Evolutionary conservation across 2,113 vertebrate genomes (phyloP).

Genomic region (human): DNA sequence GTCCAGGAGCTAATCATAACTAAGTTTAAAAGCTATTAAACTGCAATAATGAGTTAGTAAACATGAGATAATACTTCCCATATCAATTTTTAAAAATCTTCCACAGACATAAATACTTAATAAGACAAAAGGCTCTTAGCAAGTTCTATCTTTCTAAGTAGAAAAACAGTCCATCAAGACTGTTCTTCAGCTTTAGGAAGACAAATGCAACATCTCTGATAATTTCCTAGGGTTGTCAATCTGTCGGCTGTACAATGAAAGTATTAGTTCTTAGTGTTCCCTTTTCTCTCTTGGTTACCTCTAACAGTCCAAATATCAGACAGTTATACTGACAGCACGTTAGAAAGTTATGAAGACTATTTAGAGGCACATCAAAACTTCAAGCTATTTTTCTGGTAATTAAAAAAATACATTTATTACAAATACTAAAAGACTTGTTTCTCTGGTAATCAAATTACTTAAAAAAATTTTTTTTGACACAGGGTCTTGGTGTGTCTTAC

Average conservation of each 20-base stretch:
- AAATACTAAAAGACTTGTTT: not conserved
- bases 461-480: not conserved
- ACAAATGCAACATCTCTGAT: not conserved
- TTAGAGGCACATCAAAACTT: not conserved
- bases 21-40: not conserved
- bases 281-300: conserved; percentile 1
- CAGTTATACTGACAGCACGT: not conserved
- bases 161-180: not conserved
- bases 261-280: not conserved
- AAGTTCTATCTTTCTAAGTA: not conserved
- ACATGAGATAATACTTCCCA: not conserved
- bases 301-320: not conserved
- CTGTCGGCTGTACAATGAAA: not conserved
- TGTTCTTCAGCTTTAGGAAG: not conserved
- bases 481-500: not conserved
- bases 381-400: not conserved
- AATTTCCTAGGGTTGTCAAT: not conserved
- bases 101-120: conserved; percentile 4
- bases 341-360: not conserved
- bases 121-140: not conserved
- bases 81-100: not conserved
- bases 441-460: not conserved
- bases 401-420: not conserved
- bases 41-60: not conserved
- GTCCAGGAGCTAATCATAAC: conserved; percentile 3